Evolutionary conservation across 2,888 invertebrate genomes (phyloP), one percentile per base, ranked within the genome.

Genomic region (Epistrophe grossulariae): DNA sequence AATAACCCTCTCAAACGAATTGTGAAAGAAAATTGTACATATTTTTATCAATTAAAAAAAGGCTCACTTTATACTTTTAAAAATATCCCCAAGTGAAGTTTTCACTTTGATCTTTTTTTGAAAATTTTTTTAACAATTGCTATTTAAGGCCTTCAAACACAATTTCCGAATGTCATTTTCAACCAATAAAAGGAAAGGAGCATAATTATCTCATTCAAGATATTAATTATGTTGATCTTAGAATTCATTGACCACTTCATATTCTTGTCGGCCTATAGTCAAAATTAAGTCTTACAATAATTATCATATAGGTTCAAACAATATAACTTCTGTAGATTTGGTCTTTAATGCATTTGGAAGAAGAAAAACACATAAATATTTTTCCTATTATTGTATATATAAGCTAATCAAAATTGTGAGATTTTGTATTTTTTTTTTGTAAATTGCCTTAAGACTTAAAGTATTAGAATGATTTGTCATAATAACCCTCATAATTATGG

Each of bases 391-490:
- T n/a, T n/a, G n/a, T 50, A 9, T 24, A 45, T n/a, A 55, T 10
- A 45, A 48, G 62, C 62, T 70, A 70, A 70, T 55, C 70, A 70
- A 55, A 24, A 9, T 10, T 55, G 24, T 70, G 31, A 17, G 15
- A 45, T 45, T 66, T 45, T 11, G 24, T 13, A 8, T 64, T 17
- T 45, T 45, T 13, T 10, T 43, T 5, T 43, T 64, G 5, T 24
- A 0, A 9, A 45, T 64, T 45, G 48, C 55, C 70, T 70, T 40
- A 40, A 40, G 66, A 7, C 48, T 68, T 38, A 24, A 62, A 48
- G 70, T 40, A 55, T 55, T 28, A 52, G 52, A 70, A 70, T 70
- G 70, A 70, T 70, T 70, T 70, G 70, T 70, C 70, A 70, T 70
- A 70, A 70, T 55, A 55, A 17, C 40, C 48, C 38, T 55, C 7